Conservation (phyloP, 1,140 invertebrate genomes). For the Ptiloglossa arizonensis region DNA sequence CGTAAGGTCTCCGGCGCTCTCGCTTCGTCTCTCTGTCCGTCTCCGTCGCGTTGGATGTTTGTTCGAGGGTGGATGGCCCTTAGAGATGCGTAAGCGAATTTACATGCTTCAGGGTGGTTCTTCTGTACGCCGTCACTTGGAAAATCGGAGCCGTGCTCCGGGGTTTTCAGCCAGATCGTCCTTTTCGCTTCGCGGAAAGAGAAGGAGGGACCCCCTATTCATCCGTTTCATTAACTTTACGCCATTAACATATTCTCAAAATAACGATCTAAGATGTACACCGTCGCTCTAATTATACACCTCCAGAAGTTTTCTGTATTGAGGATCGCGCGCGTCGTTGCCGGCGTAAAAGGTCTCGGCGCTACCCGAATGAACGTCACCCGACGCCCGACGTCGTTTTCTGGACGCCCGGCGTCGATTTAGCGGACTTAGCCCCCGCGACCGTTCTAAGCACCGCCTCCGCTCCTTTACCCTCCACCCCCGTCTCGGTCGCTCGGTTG, state of each 20-base stretch:
- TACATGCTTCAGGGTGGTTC: slow-evolving; percentile 68
- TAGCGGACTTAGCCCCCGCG: slow-evolving; percentile 17
- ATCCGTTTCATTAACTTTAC: slow-evolving; percentile 62
- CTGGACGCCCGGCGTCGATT: slow-evolving; percentile 14
- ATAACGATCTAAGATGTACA: slow-evolving; percentile 57
- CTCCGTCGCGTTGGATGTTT: slow-evolving; percentile 60
- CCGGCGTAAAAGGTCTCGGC: slow-evolving; percentile 11
- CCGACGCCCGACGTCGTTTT: not conserved
- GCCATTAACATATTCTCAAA: slow-evolving; percentile 63
- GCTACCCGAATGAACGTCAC: slow-evolving; percentile 7
- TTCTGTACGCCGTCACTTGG: slow-evolving; percentile 62
- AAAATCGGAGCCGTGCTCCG: slow-evolving; percentile 61
- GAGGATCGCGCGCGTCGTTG: slow-evolving; percentile 52
- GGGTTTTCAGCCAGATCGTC: slow-evolving; percentile 66
- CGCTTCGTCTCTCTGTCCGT: slow-evolving; percentile 25
- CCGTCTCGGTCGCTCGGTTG: no score
- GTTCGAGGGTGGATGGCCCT: slow-evolving; percentile 69
- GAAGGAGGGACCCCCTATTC: slow-evolving; percentile 49
- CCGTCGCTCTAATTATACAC: slow-evolving; percentile 62
- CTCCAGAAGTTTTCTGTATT: slow-evolving; percentile 58
- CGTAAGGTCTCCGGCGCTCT: slow-evolving; percentile 64
- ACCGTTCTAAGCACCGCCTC: slow-evolving; percentile 7
- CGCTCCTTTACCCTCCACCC: not conserved
- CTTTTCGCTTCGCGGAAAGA: slow-evolving; percentile 45
- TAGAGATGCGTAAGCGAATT: slow-evolving; percentile 70